phyloP scores from a whole-genome alignment of 2,113 vertebrate species.

The Chloropsis hardwickii region DNA sequence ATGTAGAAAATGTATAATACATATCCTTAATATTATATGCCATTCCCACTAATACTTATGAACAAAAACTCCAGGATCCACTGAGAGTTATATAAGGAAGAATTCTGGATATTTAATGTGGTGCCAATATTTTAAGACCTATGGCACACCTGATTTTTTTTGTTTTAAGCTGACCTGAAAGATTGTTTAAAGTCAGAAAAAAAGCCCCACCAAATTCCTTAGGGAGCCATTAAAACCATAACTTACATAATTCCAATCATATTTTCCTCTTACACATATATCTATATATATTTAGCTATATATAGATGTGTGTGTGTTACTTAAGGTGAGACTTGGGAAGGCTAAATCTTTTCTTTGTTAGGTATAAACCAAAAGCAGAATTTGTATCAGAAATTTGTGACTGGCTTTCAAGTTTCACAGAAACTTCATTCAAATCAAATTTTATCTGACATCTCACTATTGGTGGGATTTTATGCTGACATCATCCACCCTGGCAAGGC shows the following conservation, averaged over 20 bases:
- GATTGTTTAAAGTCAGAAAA: neutral
- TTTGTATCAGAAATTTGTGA: neutral
- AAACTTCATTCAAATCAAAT: neutral
- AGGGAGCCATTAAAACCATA: neutral
- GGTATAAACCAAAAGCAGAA: neutral
- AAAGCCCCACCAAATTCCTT: neutral
- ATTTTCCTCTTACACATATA: neutral
- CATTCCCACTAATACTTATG: neutral
- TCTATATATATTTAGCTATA: neutral
- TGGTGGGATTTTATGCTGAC: neutral
- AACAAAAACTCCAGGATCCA: neutral
- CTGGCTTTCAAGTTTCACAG: neutral
- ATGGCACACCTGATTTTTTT: neutral
- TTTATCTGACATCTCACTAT: accelerated
- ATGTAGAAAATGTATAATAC: neutral
- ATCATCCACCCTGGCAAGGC: neutral
- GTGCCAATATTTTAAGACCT: neutral
- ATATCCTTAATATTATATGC: neutral
- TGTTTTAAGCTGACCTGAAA: neutral
- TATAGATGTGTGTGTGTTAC: neutral
- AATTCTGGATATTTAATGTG: neutral
- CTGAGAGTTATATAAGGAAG: neutral
- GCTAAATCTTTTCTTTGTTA: neutral
- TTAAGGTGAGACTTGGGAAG: neutral
- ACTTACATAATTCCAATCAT: neutral